These are phyloP conservation scores for Diaperis boleti DNA, from an alignment of 2,888 invertebrate genomes.

Conservation along the genomic window DNA sequence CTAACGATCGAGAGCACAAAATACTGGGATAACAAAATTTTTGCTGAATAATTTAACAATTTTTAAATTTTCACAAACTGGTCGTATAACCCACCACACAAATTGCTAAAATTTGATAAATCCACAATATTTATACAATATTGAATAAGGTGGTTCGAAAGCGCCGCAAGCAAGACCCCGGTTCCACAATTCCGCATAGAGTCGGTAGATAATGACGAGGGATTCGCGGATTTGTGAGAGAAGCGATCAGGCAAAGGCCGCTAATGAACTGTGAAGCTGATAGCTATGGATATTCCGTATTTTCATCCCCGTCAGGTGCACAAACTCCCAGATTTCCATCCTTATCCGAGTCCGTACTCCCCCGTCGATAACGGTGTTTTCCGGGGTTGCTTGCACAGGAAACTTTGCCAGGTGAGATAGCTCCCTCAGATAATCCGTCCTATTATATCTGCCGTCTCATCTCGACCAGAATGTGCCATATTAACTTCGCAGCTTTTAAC, in stretches of 20 bases:
- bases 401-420: constrained; percentile 49
- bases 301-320: constrained; percentile 48
- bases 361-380: constrained; percentile 40
- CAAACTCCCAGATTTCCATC: constrained; percentile 46
- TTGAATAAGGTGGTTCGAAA: constrained; percentile 20
- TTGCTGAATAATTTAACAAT: no score
- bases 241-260: constrained; percentile 58
- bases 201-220: constrained; percentile 44
- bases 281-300: constrained; percentile 56
- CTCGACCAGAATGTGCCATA: constrained; percentile 34
- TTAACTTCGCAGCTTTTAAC: constrained; percentile 31
- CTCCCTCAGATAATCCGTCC: constrained; percentile 45
- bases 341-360: constrained; percentile 44
- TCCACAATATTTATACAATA: constrained; percentile 30
- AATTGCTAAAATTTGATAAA: constrained; percentile 22
- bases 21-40: no score
- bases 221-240: constrained; percentile 55
- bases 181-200: constrained; percentile 34
- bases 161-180: constrained; percentile 19
- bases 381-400: constrained; percentile 41
- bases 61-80: constrained; percentile 14
- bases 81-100: constrained; percentile 8
- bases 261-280: constrained; percentile 64
- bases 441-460: constrained; percentile 45
- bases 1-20: no score